Conservation (phyloP, 1,140 invertebrate genomes). For the Drosophila albomicans region DNA sequence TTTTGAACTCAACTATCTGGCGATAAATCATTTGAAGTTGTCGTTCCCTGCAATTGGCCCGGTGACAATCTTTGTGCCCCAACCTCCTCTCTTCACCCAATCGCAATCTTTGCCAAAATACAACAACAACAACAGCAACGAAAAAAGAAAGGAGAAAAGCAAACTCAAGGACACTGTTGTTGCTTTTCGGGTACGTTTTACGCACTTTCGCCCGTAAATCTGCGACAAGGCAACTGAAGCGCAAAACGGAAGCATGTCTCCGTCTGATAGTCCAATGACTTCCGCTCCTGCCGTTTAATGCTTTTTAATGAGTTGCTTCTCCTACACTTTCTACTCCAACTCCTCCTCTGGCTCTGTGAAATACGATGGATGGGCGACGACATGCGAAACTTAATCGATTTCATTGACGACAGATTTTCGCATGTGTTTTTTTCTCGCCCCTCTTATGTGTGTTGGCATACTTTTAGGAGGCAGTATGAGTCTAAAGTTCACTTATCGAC, state of each 20-base stretch:
- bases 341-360: background rate
- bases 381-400: slow-evolving; percentile 70
- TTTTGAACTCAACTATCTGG: slow-evolving; percentile 83
- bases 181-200: slow-evolving; percentile 41
- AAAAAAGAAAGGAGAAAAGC: slow-evolving; percentile 3
- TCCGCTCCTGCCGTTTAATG: slow-evolving; percentile 79
- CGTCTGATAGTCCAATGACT: slow-evolving; percentile 78
- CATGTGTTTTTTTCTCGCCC: slow-evolving; percentile 24
- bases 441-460: slow-evolving; percentile 1
- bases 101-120: slow-evolving; percentile 9
- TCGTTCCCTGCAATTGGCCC: slow-evolving; percentile 70
- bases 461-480: slow-evolving; percentile 11
- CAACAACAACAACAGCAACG: background rate
- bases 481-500: background rate
- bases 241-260: slow-evolving; percentile 75
- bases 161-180: slow-evolving; percentile 48
- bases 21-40: slow-evolving; percentile 83
- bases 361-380: background rate
- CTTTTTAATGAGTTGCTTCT: slow-evolving; percentile 78
- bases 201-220: slow-evolving; percentile 80
- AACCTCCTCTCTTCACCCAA: background rate
- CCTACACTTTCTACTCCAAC: background rate
- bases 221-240: slow-evolving; percentile 48
- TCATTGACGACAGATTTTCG: slow-evolving; percentile 55
- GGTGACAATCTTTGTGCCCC: slow-evolving; percentile 71